phyloP scores from a whole-genome alignment of 2,797 vertebrate species.

The Eleutherodactylus coqui region DNA sequence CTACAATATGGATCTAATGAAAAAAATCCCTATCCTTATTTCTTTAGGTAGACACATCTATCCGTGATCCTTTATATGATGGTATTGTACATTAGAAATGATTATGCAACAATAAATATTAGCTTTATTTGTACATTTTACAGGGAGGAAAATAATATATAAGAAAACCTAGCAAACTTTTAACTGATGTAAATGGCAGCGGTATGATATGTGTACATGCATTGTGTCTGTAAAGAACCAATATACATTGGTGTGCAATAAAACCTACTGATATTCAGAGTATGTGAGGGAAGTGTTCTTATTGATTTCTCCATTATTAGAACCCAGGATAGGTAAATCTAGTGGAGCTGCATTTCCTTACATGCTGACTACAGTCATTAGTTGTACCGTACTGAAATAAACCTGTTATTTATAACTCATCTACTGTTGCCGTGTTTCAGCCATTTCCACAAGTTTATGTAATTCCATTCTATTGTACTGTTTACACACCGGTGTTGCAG shows the following conservation, averaged over 20 bases:
- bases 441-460: slow-evolving; percentile 78
- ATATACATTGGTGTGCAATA: slow-evolving; percentile 45
- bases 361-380: slow-evolving; percentile 78
- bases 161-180: background rate
- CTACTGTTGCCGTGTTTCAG: slow-evolving; percentile 79
- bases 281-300: slow-evolving; percentile 26
- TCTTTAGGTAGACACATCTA: too few relatives aligned
- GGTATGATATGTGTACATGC: slow-evolving; percentile 13
- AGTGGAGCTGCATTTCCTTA: slow-evolving; percentile 78
- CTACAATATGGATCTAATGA: background rate
- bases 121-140: slow-evolving; percentile 31
- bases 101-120: slow-evolving; percentile 51
- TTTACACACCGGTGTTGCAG: slow-evolving; percentile 81
- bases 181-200: background rate
- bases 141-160: background rate
- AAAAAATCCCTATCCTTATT: background rate
- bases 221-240: slow-evolving; percentile 17
- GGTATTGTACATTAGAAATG: slow-evolving; percentile 1
- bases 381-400: slow-evolving; percentile 77
- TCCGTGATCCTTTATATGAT: background rate
- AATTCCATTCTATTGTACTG: slow-evolving; percentile 81
- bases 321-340: slow-evolving; percentile 75
- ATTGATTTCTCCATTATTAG: slow-evolving; percentile 67
- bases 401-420: slow-evolving; percentile 82
- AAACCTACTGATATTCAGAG: slow-evolving; percentile 37